phyloP scores from a whole-genome alignment of 2,113 vertebrate species.

The Channa argus region DNA sequence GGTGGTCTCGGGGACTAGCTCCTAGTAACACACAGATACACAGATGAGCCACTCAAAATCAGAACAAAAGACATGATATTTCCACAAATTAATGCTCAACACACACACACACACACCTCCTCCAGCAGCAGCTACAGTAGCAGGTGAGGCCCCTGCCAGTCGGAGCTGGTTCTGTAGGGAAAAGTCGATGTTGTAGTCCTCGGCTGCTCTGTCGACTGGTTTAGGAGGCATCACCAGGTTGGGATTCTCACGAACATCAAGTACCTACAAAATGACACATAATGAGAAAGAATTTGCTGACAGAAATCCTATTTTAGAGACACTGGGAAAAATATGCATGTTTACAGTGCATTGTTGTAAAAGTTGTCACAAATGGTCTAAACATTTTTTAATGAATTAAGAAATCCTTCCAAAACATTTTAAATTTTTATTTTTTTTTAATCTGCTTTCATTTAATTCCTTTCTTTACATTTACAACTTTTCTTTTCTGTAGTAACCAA shows the following conservation, averaged over 20 bases:
- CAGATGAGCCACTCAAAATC: neutral
- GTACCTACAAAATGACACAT: conserved; percentile 78
- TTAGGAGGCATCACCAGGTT: conserved; percentile 98
- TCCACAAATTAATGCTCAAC: neutral
- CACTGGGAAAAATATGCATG: too few species aligned
- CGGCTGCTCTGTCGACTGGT: conserved; percentile 87
- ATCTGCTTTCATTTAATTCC: too few species aligned
- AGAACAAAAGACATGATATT: too few species aligned
- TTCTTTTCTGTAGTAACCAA: too few species aligned
- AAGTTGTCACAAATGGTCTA: too few species aligned
- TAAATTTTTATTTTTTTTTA: too few species aligned
- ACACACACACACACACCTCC: conserved; percentile 78
- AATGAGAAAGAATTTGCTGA: neutral
- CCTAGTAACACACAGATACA: conserved; percentile 60
- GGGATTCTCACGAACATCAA: conserved; percentile 97
- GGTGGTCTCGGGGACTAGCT: conserved; percentile 85
- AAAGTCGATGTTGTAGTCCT: conserved; percentile 99
- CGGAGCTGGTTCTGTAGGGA: conserved; percentile 97
- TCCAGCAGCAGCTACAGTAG: conserved; percentile 90
- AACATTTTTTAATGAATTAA: too few species aligned
- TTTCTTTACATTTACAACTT: too few species aligned
- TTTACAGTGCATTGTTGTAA: too few species aligned
- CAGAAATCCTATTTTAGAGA: neutral
- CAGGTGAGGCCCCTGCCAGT: conserved; percentile 93
- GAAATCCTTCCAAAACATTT: too few species aligned